phyloP scores from a whole-genome alignment of 2,113 vertebrate genomes.

The Egretta garzetta region DNA sequence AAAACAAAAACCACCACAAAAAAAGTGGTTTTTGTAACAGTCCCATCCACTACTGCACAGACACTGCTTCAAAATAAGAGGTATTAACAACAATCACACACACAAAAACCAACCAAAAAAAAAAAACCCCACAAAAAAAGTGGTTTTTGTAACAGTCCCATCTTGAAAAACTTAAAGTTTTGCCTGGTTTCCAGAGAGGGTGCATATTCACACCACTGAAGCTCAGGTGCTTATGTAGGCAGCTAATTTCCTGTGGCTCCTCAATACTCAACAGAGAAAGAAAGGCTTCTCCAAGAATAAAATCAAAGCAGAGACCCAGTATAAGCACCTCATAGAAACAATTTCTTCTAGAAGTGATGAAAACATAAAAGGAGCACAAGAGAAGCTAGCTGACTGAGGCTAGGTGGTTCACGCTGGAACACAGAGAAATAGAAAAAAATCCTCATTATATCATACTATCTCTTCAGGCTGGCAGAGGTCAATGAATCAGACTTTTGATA shows the following conservation, averaged over 20 bases:
- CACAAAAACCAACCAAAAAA: too few species aligned
- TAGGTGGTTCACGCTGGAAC: neutral
- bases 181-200: neutral
- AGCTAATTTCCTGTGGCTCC: neutral
- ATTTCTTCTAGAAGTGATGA: neutral
- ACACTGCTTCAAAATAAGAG: neutral
- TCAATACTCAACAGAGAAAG: neutral
- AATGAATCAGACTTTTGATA: neutral
- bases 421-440: neutral
- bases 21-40: neutral
- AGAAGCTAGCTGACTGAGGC: neutral
- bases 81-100: neutral
- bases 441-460: neutral
- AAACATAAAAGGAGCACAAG: neutral
- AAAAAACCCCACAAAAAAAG: too few species aligned
- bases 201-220: neutral
- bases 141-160: neutral
- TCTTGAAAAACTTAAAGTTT: neutral
- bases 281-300: neutral
- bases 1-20: neutral
- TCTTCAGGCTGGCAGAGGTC: neutral
- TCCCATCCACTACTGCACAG: neutral
- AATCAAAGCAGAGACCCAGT: neutral
- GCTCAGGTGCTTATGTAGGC: neutral
- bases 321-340: neutral